A percentile compares a stretch with the other conserved stretches of the same genome.
Conservation (phyloP, 2,888 invertebrate genomes). For the Tenodera sinensis region DNA sequence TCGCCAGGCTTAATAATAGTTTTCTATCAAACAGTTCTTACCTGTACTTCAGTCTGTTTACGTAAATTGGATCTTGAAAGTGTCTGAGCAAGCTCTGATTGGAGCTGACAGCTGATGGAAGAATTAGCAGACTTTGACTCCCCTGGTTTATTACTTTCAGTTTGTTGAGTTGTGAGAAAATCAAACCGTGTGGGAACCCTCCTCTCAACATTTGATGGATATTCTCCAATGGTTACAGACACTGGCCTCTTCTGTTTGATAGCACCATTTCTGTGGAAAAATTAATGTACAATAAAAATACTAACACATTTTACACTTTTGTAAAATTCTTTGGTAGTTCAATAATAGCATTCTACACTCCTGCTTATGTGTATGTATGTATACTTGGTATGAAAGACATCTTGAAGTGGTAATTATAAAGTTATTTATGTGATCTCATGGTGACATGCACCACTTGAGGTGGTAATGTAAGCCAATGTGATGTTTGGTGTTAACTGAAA, state of each 20-base stretch:
- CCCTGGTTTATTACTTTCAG: not conserved
- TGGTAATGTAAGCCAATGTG: too few relatives aligned
- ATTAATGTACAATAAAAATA: not conserved
- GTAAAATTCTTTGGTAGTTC: too few relatives aligned
- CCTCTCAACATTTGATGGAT: constrained; percentile 31
- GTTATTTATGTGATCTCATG: too few relatives aligned
- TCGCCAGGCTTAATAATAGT: too few relatives aligned
- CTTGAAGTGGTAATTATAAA: too few relatives aligned
- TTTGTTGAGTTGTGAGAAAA: constrained; percentile 16
- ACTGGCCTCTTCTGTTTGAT: constrained; percentile 23
- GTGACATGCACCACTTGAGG: too few relatives aligned
- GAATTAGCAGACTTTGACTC: not conserved
- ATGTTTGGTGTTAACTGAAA: too few relatives aligned
- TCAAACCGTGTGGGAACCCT: constrained; percentile 25
- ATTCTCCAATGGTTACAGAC: constrained; percentile 40
- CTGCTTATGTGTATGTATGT: too few relatives aligned
- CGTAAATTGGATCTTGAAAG: constrained; percentile 71
- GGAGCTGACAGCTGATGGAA: constrained; percentile 45
- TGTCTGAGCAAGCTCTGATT: constrained; percentile 70
- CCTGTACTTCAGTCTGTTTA: constrained; percentile 28
- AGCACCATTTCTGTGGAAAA: not conserved
- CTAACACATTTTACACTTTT: too few relatives aligned
- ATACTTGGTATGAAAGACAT: too few relatives aligned
- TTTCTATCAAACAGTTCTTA: not conserved
- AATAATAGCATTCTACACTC: too few relatives aligned